These are phyloP conservation scores for Samia ricini DNA, from an alignment of 1,140 invertebrate species.

Conservation along the genomic window DNA sequence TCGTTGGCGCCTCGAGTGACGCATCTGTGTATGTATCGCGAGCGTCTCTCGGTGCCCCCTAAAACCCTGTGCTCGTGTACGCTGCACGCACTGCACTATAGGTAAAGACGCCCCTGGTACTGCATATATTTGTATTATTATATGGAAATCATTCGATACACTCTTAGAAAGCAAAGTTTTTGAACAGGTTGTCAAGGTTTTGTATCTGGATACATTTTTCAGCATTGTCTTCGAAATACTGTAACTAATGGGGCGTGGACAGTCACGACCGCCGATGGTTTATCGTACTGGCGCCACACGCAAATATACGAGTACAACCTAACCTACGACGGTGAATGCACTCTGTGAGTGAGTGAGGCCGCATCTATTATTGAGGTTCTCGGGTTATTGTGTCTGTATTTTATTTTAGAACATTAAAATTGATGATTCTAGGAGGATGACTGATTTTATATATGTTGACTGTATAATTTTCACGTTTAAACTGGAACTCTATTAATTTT, in stretches of 20 bases:
- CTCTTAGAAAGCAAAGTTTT: too few relatives aligned
- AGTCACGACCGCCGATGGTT: slow-evolving; percentile 29
- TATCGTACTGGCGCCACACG: slow-evolving; percentile 60
- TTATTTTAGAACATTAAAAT: background rate
- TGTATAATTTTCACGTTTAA: too few relatives aligned
- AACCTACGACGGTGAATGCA: slow-evolving; percentile 63
- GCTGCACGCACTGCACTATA: too few relatives aligned
- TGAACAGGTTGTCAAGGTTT: background rate
- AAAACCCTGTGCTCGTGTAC: too few relatives aligned
- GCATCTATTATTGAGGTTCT: slow-evolving; percentile 32
- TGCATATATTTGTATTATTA: too few relatives aligned
- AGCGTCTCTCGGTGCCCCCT: too few relatives aligned
- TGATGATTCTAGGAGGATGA: background rate
- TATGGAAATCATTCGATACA: too few relatives aligned
- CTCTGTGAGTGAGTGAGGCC: slow-evolving; percentile 23
- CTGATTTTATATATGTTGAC: background rate
- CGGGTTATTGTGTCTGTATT: slow-evolving; percentile 25
- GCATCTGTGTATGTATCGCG: too few relatives aligned
- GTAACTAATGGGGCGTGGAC: background rate
- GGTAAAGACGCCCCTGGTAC: too few relatives aligned
- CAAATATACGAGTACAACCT: slow-evolving; percentile 25
- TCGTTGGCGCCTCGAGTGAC: too few relatives aligned
- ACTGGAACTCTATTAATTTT: too few relatives aligned
- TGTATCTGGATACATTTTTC: background rate
- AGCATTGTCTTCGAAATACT: background rate